Evolutionary conservation across 2,113 vertebrate species (phyloP).

Genomic region (Clarias gariepinus): DNA sequence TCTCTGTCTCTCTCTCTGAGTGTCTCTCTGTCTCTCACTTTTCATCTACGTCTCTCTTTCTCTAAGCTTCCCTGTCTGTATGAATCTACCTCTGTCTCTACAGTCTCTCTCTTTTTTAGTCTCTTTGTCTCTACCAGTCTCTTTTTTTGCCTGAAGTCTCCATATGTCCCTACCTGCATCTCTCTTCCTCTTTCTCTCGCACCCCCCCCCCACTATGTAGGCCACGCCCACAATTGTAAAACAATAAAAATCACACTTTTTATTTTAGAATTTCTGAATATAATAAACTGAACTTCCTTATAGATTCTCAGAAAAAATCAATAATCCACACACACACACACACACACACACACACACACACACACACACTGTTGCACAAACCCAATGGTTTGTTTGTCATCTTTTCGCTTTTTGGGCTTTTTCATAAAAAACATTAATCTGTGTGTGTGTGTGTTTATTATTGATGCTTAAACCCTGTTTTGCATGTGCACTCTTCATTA

Average conservation of each 20-base stretch:
- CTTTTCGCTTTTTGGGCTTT: neutral
- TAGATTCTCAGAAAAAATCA: neutral
- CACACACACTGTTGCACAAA: too few relatives aligned
- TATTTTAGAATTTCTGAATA: neutral
- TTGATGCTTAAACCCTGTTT: conserved; percentile 46
- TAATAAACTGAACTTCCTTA: neutral
- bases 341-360: conserved; percentile 11
- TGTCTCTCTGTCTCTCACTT: too few relatives aligned
- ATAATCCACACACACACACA: neutral
- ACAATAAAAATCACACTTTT: neutral
- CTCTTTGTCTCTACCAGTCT: too few relatives aligned
- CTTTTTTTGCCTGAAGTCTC: too few relatives aligned
- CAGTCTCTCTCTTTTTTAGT: too few relatives aligned
- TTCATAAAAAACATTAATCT: conserved; percentile 1
- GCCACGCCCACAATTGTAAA: neutral
- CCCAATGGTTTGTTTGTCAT: neutral
- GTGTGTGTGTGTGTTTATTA: conserved; percentile 29
- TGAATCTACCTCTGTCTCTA: too few relatives aligned
- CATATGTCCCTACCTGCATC: too few relatives aligned
- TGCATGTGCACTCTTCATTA: conserved; percentile 46
- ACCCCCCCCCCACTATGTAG: neutral
- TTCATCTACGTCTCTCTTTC: too few relatives aligned
- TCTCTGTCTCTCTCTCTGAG: too few relatives aligned
- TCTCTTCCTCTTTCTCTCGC: too few relatives aligned
- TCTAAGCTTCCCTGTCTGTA: too few relatives aligned